These are phyloP conservation scores for Melanostoma mellinum DNA, from an alignment of 2,888 invertebrate species.

Conservation along the genomic window DNA sequence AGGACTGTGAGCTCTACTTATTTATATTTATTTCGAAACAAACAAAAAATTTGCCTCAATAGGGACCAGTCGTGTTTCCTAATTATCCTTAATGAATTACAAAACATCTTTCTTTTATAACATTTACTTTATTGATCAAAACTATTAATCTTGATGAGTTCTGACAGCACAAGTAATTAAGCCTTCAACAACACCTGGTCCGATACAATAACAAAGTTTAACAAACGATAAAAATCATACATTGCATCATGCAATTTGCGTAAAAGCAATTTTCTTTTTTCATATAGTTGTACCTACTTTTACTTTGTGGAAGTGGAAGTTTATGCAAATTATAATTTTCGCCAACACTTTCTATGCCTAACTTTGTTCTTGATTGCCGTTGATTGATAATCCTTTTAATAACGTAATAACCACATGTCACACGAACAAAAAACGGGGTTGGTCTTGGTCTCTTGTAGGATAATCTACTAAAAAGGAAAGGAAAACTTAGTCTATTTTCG, in stretches of 20 bases:
- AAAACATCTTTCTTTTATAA: not conserved
- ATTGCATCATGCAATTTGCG: slow-evolving; percentile 28
- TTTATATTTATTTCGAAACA: too few relatives aligned
- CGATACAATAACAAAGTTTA: not conserved
- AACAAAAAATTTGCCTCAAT: too few relatives aligned
- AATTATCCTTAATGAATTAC: not conserved
- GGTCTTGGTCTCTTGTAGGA: not conserved
- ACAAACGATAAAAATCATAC: slow-evolving; percentile 15
- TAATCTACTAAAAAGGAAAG: not conserved
- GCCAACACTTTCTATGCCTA: slow-evolving; percentile 13
- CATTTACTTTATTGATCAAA: slow-evolving; percentile 7
- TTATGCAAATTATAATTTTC: slow-evolving; percentile 34
- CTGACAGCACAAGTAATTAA: not conserved
- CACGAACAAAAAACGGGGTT: slow-evolving; percentile 5
- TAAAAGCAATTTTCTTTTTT: slow-evolving; percentile 31
- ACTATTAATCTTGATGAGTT: slow-evolving; percentile 2
- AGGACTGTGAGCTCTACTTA: too few relatives aligned
- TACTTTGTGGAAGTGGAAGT: not conserved
- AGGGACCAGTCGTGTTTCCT: too few relatives aligned
- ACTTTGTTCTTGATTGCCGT: slow-evolving; percentile 21
- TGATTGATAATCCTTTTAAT: slow-evolving; percentile 35
- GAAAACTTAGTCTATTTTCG: not conserved
- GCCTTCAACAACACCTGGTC: slow-evolving; percentile 1
- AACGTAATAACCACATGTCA: slow-evolving; percentile 30
- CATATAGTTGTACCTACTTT: not conserved